Base-by-base conservation (phyloP, 2,113 vertebrate species). In the Scomber japonicus region DNA sequence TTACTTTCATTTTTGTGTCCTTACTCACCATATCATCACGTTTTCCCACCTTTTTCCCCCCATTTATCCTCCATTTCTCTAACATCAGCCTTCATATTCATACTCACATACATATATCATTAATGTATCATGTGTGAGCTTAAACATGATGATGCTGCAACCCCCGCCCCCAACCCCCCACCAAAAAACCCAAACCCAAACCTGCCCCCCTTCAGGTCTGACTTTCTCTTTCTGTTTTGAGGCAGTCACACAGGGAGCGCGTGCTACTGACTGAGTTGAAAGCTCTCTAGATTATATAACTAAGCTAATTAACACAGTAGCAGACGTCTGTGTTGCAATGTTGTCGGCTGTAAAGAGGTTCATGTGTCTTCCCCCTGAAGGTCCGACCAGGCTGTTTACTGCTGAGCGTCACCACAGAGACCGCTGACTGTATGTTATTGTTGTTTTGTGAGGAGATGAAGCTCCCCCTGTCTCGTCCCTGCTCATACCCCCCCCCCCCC, bases 1-100 rank as follows among this genome's bases (percentile, higher is more conserved):
- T 19, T 44, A 40, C 55, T 5, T 15, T 60, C 27, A 27, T 17
- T 27, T 35, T 6, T 12, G 9, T 9, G 9, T 40, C 5, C 35
- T 14, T 19, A 62, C 8, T 6, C 8, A 21, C 2, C 19, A 75
- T 51, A 21, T 19, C n/a, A 48, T 24, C 35, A 40, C 12, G 27
- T 55, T 49, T 19, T 75, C 49, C 75, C 5, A 21, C 12, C 14
- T 54, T 71, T 54, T 71, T 61, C 48, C 35, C 6, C 24, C 65
- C 74, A 84, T 87, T 71, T 69, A 7, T 59, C 56, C 2, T 46
- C n/a, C 75, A 69, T 53, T 65, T 40, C 50, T 88, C 35, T 56
- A 55, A 61, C 16, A 30, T 71, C 61, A 24, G 21, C 30, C n/a
- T 83, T 27, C 84, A 80, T 71, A 16, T 63, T 61, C 83, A 87